These are phyloP conservation scores for Triplophysa tibetana DNA, from an alignment of 2,113 vertebrate genomes.

Conservation along the genomic window DNA sequence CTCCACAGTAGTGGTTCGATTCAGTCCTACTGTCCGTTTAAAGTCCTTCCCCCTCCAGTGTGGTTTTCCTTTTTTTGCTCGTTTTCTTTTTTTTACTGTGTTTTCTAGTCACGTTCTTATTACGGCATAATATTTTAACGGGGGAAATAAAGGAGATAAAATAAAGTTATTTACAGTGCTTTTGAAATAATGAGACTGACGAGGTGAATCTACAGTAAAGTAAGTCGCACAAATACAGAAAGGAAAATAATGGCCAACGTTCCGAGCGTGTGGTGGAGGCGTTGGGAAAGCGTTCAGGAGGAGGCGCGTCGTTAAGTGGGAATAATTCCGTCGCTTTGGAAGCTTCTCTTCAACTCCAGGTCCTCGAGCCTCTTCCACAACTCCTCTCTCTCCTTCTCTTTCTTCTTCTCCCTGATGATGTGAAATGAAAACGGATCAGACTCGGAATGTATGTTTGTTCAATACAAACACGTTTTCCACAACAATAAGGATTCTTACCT, in stretches of 20 bases:
- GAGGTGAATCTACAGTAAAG: constrained; percentile 97
- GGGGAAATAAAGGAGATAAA: constrained; percentile 58
- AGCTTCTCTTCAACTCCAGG: constrained; percentile 97
- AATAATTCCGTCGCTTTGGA: constrained; percentile 95
- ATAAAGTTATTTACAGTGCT: constrained; percentile 99
- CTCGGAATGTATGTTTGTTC: not conserved
- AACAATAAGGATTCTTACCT: constrained; percentile 70
- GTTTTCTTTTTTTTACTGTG: constrained; percentile 72
- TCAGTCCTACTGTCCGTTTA: constrained; percentile 82
- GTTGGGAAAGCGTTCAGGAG: constrained; percentile 10
- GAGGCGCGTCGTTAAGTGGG: constrained; percentile 88
- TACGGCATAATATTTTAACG: constrained; percentile 77
- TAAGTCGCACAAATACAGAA: constrained; percentile 94
- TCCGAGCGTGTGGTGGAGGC: constrained; percentile 43
- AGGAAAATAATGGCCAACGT: constrained; percentile 59
- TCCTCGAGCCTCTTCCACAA: constrained; percentile 99
- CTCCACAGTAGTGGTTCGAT: constrained; percentile 84
- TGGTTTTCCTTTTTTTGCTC: constrained; percentile 70
- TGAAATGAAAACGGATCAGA: not conserved
- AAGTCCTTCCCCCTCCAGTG: constrained; percentile 75
- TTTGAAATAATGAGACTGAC: constrained; percentile 98
- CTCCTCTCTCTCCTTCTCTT: constrained; percentile 98
- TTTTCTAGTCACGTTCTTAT: constrained; percentile 77
- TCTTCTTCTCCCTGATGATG: constrained; percentile 93
- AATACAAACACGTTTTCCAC: too few relatives aligned